A percentile compares a stretch with the other conserved stretches of the same genome.
These are phyloP conservation scores for Hylaeus volcanicus DNA, from an alignment of 1,140 invertebrate genomes.

Conservation along the genomic window DNA sequence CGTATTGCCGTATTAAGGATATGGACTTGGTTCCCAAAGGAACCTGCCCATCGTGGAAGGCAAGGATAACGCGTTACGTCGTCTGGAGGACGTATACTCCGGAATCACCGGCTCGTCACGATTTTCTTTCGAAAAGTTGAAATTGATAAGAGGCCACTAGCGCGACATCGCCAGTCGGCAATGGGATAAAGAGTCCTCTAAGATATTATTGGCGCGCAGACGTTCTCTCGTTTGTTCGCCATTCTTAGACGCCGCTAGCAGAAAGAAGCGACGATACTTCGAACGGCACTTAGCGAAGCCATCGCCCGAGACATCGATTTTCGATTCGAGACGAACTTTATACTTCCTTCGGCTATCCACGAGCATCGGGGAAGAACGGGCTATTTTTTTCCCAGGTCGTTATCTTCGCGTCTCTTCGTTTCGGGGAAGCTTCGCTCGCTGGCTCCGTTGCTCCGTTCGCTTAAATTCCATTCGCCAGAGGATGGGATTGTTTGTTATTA, in stretches of 20 bases:
- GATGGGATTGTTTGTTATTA: too few species aligned
- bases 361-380: not conserved
- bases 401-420: too few species aligned
- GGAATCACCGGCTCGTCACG: too few species aligned
- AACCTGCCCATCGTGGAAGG: too few species aligned
- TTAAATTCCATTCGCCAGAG: too few species aligned
- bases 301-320: slow-evolving; percentile 39
- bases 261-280: slow-evolving; percentile 27
- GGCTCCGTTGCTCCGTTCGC: too few species aligned
- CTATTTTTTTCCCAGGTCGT: slow-evolving; percentile 25
- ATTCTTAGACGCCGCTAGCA: slow-evolving; percentile 17
- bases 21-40: too few species aligned
- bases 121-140: too few species aligned
- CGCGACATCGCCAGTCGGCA: not conserved
- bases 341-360: slow-evolving; percentile 21
- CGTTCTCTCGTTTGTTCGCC: slow-evolving; percentile 11
- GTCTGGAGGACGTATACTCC: too few species aligned
- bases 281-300: slow-evolving; percentile 44
- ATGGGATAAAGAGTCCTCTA: not conserved
- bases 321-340: slow-evolving; percentile 49
- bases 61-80: too few species aligned
- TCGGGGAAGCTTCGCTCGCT: too few species aligned
- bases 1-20: too few species aligned
- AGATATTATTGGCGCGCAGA: slow-evolving; percentile 6
- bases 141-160: not conserved